Evolutionary conservation across 2,113 vertebrate genomes (phyloP).

Genomic region (Verasper variegatus): DNA sequence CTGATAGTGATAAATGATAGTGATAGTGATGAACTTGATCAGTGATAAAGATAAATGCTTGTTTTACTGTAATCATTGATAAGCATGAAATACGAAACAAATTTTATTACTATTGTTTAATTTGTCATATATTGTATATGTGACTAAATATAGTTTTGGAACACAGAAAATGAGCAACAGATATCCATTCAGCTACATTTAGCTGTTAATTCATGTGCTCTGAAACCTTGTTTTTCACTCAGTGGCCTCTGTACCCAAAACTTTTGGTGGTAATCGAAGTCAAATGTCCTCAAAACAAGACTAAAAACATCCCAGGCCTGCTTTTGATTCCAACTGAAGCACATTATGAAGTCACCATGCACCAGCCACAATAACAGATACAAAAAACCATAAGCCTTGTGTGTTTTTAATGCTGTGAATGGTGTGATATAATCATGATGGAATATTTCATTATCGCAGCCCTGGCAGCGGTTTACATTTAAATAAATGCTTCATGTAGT

Average conservation of each 20-base stretch:
- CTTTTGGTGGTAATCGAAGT: constrained; percentile 47
- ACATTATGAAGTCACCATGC: constrained; percentile 17
- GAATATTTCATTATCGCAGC: background rate
- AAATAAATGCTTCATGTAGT: background rate
- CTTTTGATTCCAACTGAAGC: constrained; percentile 22
- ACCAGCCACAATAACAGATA: constrained; percentile 8
- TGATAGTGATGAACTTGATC: no score
- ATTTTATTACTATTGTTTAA: background rate
- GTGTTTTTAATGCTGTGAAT: constrained; percentile 15
- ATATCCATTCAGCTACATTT: background rate
- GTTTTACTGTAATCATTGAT: background rate
- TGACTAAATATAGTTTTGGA: constrained; percentile 5
- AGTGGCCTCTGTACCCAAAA: constrained; percentile 19
- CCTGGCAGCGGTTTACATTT: background rate
- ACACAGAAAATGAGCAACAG: background rate
- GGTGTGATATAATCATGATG: background rate
- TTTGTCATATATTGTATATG: background rate
- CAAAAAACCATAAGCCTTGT: background rate
- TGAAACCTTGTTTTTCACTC: constrained; percentile 17
- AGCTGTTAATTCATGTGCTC: constrained; percentile 20
- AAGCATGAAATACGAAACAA: background rate
- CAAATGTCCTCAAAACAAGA: constrained; percentile 33
- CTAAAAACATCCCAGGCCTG: constrained; percentile 13
- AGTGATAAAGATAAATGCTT: background rate
- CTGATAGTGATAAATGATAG: no score